Evolutionary conservation across 92 coral and sea anemone genomes (phyloP).

Genomic region (Parazoanthus atlanticus): DNA sequence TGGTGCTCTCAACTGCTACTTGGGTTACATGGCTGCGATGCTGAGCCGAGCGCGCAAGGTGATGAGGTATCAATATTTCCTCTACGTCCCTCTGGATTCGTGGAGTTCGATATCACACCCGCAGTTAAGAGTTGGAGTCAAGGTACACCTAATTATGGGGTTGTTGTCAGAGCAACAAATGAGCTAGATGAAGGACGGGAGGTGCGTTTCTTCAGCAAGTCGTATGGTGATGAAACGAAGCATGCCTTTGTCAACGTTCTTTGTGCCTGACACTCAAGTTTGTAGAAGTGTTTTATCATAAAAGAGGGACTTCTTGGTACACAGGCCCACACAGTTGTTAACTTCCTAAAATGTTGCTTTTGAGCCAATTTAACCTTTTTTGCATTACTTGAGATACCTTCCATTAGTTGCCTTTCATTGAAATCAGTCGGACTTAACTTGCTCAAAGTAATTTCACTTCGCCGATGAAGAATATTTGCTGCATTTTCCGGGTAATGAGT

Average conservation of each 20-base stretch:
- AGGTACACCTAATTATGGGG: slow-evolving; percentile 35
- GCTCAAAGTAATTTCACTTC: no score
- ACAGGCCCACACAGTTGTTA: background rate
- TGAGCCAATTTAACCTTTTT: no score
- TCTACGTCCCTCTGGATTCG: slow-evolving; percentile 37
- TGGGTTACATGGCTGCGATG: slow-evolving; percentile 52
- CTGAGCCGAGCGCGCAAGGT: slow-evolving; percentile 37
- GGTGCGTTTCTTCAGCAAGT: slow-evolving; percentile 36
- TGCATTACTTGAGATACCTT: no score
- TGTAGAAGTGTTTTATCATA: no score
- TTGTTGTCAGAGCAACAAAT: slow-evolving; percentile 33
- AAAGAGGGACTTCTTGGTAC: no score
- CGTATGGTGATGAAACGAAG: slow-evolving; percentile 28
- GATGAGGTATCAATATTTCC: slow-evolving; percentile 16
- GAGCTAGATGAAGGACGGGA: slow-evolving; percentile 25
- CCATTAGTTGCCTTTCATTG: no score
- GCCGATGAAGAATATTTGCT: no score
- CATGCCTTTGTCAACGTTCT: slow-evolving; percentile 38
- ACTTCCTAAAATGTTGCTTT: background rate
- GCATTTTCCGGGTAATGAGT: no score
- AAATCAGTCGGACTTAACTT: no score
- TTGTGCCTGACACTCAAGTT: background rate
- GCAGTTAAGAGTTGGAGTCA: slow-evolving; percentile 38
- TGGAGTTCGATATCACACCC: slow-evolving; percentile 31
- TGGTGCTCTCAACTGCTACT: slow-evolving; percentile 53